Conservation (phyloP, 2,888 invertebrate genomes). For the Leptogaster cylindrica region DNA sequence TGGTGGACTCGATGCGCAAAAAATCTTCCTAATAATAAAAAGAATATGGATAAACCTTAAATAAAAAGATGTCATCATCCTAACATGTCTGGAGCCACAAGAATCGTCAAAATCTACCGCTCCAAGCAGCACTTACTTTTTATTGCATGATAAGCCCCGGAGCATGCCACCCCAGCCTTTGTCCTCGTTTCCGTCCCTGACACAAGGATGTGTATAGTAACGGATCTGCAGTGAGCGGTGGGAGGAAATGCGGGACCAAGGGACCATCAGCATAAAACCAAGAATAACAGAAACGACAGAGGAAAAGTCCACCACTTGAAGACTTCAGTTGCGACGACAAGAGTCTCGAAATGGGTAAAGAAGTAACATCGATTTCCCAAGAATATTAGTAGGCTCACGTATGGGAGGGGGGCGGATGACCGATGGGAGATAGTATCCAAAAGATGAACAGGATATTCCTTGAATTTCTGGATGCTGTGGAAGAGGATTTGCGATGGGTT, state of each 20-base stretch:
- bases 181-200: slow-evolving; percentile 19
- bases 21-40: slow-evolving; percentile 20
- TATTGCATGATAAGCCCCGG: slow-evolving; percentile 38
- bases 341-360: slow-evolving; percentile 31
- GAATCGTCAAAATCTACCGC: slow-evolving; percentile 32
- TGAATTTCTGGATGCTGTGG: slow-evolving; percentile 11
- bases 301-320: too few relatives aligned
- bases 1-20: too few relatives aligned
- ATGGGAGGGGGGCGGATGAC: too few relatives aligned
- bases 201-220: neutral
- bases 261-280: slow-evolving; percentile 9
- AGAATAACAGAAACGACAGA: slow-evolving; percentile 4
- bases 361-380: slow-evolving; percentile 20
- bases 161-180: slow-evolving; percentile 27
- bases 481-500: slow-evolving; percentile 5
- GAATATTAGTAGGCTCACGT: slow-evolving; percentile 33
- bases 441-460: slow-evolving; percentile 37
- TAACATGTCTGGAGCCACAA: slow-evolving; percentile 40
- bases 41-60: slow-evolving; percentile 15
- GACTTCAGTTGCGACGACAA: slow-evolving; percentile 6
- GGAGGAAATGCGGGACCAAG: neutral
- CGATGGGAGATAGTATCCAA: slow-evolving; percentile 14
- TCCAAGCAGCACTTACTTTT: slow-evolving; percentile 35
- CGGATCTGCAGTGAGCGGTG: neutral
- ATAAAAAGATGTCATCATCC: slow-evolving; percentile 35